phyloP scores from a whole-genome alignment of 1,140 invertebrate genomes.

The Oedothorax gibbosus region DNA sequence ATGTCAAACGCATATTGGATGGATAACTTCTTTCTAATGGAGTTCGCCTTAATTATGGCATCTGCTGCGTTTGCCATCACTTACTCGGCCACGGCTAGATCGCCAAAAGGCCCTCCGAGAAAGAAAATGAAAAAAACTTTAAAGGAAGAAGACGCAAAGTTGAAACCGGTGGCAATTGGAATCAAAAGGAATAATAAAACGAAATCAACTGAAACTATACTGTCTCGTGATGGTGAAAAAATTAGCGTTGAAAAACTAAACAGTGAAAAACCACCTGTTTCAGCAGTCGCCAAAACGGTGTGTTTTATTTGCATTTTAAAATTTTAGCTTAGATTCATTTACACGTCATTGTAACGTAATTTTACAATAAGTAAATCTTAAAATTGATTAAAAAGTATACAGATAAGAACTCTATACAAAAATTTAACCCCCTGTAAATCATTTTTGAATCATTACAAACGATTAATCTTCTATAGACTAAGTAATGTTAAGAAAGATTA shows the following conservation, averaged over 20 bases:
- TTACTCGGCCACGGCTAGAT: background rate
- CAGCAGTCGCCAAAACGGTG: constrained; percentile 11
- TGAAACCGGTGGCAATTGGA: constrained; percentile 2
- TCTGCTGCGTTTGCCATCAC: constrained; percentile 29
- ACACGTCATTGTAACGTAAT: no score
- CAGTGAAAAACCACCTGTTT: background rate
- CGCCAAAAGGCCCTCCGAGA: background rate
- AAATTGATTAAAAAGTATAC: no score
- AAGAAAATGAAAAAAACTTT: background rate
- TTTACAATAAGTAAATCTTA: no score
- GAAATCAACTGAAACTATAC: constrained; percentile 17
- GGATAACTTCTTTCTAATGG: constrained; percentile 32
- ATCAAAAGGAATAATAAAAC: constrained; percentile 10
- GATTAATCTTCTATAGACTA: no score
- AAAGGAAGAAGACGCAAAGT: background rate
- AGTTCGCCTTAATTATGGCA: constrained; percentile 25
- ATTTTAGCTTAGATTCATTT: background rate
- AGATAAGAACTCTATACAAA: no score
- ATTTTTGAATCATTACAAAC: no score
- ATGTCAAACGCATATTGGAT: constrained; percentile 6
- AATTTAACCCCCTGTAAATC: no score
- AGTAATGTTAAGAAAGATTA: no score
- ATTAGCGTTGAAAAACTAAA: background rate
- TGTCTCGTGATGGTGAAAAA: background rate
- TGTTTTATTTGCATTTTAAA: background rate